Conservation (phyloP, 2,888 invertebrate species). For the Caenorhabditis drosophilae region DNA sequence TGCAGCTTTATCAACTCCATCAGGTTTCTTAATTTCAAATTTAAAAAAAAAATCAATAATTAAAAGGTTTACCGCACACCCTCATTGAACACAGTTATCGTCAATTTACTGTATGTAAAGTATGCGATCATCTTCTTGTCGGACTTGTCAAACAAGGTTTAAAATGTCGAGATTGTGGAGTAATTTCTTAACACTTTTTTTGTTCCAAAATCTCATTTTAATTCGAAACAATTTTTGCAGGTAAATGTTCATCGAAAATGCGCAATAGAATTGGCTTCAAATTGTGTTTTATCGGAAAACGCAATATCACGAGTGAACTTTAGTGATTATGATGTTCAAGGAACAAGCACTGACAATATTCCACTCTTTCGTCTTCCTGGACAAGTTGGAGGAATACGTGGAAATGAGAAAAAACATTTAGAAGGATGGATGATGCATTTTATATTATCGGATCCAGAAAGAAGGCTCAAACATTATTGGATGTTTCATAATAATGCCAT, state of each 20-base stretch:
- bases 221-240: slow-evolving; percentile 25
- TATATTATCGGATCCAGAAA: slow-evolving; percentile 55
- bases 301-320: slow-evolving; percentile 42
- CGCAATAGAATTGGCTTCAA: slow-evolving; percentile 55
- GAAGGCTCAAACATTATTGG: slow-evolving; percentile 68
- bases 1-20: slow-evolving; percentile 21
- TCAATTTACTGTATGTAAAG: slow-evolving; percentile 68
- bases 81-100: slow-evolving; percentile 68
- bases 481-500: slow-evolving; percentile 61
- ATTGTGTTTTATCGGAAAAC: slow-evolving; percentile 63
- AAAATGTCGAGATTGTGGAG: slow-evolving; percentile 68
- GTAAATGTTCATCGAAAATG: slow-evolving; percentile 69
- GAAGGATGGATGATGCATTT: slow-evolving; percentile 68
- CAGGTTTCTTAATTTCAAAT: slow-evolving; percentile 9
- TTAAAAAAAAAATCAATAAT: background rate
- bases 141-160: slow-evolving; percentile 69
- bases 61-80: slow-evolving; percentile 64
- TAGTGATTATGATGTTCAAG: background rate
- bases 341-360: slow-evolving; percentile 32
- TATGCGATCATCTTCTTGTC: slow-evolving; percentile 68
- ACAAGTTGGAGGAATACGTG: slow-evolving; percentile 45
- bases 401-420: slow-evolving; percentile 40
- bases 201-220: background rate
- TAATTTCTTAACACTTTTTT: slow-evolving; percentile 17
- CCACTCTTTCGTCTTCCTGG: slow-evolving; percentile 49